Base-by-base conservation (phyloP, 2,888 invertebrate genomes). In the Caenorhabditis doughertyi region DNA sequence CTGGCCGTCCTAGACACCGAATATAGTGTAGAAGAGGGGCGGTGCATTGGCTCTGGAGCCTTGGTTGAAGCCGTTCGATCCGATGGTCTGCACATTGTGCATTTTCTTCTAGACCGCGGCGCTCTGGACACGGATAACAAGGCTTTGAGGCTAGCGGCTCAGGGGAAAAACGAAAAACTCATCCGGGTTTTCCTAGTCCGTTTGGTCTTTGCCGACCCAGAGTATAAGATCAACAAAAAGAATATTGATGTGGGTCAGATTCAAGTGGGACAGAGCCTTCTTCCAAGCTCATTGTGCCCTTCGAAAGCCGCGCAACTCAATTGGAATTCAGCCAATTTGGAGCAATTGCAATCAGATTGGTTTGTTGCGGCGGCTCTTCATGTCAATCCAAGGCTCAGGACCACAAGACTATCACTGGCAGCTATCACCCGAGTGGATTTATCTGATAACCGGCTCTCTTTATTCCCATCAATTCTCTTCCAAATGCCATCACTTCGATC, bases 401-500 rank as follows among this genome's bases (percentile, higher is more conserved):
- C 89, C 9, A 84, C 87, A 0, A 58, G 84, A 44, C 76, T 89
- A 51, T 95, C 96, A 0, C 93, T 97, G n/a, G 95, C 95, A 90
- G 97, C 97, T 0, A 95, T 99, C 79, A 99, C 98, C 0, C 94
- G 97, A 47, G 93, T 98, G 29, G 98, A 99, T 92, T 94, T 98
- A 51, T 97, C 97, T 8, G 95, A 95, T 92, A 99, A 98, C 93
- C 95, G 95, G 79, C 94, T 99, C 64, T 94, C 94, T 0, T 93
- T 94, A 29, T 92, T 98, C 87, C 98, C 98, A 0, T 93, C 95
- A 0, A 95, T 95, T 74, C 93, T 98, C 60, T 97, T 98, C 92
- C 94, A 95, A 82, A 93, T 97, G 89, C 94, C 95, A 82, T 96
- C 96, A 90, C 62, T 85, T 18, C 71, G 81, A 56, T 76, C 68